Percentiles rank a stretch among this genome's conserved stretches.
phyloP scores from a whole-genome alignment of 2,797 vertebrate species.

The Petrocephalus schoutedeni region DNA sequence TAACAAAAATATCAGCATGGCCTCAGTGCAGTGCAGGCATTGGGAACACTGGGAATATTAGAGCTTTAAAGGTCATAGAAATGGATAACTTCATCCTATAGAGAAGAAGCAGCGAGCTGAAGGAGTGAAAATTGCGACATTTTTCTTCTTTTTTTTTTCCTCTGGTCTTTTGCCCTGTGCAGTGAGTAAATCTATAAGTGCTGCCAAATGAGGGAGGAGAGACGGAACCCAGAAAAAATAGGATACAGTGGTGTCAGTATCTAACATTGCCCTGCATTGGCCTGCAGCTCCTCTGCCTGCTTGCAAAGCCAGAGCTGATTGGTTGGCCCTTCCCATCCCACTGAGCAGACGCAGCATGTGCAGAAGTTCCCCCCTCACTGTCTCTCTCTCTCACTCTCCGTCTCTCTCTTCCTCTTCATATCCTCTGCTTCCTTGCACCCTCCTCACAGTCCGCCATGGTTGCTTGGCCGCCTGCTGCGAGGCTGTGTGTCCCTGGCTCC shows the following conservation, averaged over 20 bases:
- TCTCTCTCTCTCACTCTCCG: background rate
- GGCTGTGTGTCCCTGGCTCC: slow-evolving; percentile 42
- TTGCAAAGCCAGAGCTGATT: slow-evolving; percentile 61
- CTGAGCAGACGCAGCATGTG: slow-evolving; percentile 62
- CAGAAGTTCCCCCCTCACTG: slow-evolving; percentile 52
- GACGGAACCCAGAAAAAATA: slow-evolving; percentile 44
- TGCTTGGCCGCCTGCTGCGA: slow-evolving; percentile 48
- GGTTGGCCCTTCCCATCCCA: slow-evolving; percentile 42
- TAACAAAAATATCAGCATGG: background rate
- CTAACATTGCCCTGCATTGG: slow-evolving; percentile 60
- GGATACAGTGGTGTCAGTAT: slow-evolving; percentile 47
- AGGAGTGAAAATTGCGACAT: background rate
- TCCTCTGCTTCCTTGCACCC: slow-evolving; percentile 32
- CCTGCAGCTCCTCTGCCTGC: slow-evolving; percentile 39
- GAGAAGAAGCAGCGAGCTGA: background rate
- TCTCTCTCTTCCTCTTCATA: slow-evolving; percentile 17
- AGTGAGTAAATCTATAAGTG: slow-evolving; percentile 56
- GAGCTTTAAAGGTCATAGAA: background rate
- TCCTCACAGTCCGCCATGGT: slow-evolving; percentile 50
- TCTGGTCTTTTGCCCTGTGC: slow-evolving; percentile 49
- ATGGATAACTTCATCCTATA: background rate
- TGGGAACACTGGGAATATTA: background rate
- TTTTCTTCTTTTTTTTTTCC: slow-evolving; percentile 11
- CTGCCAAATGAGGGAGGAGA: slow-evolving; percentile 42
- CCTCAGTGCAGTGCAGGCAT: background rate